These are phyloP conservation scores for Desmodus rotundus DNA, from an alignment of 2,113 vertebrate species.

Conservation along the genomic window DNA sequence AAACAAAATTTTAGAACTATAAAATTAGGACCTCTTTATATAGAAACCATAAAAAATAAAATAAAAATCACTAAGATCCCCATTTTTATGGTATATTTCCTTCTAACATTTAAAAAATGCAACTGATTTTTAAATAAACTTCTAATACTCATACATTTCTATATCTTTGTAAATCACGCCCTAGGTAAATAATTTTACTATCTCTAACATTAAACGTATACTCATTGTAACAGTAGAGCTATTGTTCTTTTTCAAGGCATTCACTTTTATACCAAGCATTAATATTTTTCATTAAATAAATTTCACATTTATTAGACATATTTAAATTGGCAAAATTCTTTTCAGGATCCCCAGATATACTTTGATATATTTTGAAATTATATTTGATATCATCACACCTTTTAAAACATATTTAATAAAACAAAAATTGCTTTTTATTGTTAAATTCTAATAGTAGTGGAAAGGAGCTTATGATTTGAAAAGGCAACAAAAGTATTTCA, in stretches of 20 bases:
- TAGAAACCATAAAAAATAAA: not conserved
- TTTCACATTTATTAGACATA: not conserved
- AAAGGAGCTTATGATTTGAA: not conserved
- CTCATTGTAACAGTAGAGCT: not conserved
- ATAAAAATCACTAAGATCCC: not conserved
- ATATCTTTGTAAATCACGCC: not conserved
- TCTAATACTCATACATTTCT: not conserved
- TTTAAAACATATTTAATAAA: constrained; percentile 32
- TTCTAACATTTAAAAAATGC: not conserved
- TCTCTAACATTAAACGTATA: not conserved
- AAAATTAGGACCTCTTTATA: constrained; percentile 1
- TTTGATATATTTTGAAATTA: constrained; percentile 43
- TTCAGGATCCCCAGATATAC: not conserved
- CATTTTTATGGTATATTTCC: not conserved
- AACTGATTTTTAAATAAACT: not conserved
- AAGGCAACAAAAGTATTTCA: not conserved
- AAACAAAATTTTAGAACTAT: constrained; percentile 29
- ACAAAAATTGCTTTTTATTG: not conserved
- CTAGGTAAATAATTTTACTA: constrained; percentile 2
- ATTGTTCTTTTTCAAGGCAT: not conserved
- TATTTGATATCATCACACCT: not conserved
- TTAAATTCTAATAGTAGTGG: constrained; percentile 7
- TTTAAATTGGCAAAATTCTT: not conserved
- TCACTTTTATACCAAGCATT: not conserved
- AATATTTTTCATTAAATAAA: constrained; percentile 3